Percentiles rank a stretch among this genome's conserved stretches.
phyloP scores from a whole-genome alignment of 2,113 vertebrate genomes.

The Eclectus roratus region DNA sequence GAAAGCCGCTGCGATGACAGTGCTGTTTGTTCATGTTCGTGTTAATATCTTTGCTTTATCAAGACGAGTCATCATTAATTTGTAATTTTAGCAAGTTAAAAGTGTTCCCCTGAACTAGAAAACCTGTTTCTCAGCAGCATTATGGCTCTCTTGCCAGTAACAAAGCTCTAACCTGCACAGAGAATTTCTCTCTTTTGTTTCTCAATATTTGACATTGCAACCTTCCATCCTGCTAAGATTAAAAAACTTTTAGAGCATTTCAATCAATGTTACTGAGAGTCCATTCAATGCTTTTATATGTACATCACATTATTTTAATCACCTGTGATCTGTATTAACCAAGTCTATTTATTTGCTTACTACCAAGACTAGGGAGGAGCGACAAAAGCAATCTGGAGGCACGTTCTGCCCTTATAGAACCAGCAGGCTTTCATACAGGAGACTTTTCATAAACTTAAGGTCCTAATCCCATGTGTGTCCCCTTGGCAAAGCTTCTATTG shows the following conservation, averaged over 20 bases:
- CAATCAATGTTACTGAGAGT: background rate
- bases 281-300: background rate
- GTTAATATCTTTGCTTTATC: background rate
- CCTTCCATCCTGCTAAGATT: background rate
- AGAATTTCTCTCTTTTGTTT: background rate
- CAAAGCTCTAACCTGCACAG: background rate
- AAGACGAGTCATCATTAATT: background rate
- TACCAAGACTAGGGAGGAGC: background rate
- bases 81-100: background rate
- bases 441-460: background rate
- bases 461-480: background rate
- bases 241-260: background rate
- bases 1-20: background rate
- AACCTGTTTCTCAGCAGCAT: background rate
- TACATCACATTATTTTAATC: background rate
- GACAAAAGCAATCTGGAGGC: background rate
- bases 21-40: background rate
- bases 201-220: background rate
- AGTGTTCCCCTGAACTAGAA: background rate
- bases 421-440: background rate
- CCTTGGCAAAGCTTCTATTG: slow-evolving; percentile 5
- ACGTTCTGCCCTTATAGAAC: background rate
- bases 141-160: background rate
- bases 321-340: background rate
- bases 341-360: background rate